Percentiles rank a stretch among this genome's conserved stretches.
Conservation (phyloP, 2,113 vertebrate genomes). For the Monarcha castaneiventris region DNA sequence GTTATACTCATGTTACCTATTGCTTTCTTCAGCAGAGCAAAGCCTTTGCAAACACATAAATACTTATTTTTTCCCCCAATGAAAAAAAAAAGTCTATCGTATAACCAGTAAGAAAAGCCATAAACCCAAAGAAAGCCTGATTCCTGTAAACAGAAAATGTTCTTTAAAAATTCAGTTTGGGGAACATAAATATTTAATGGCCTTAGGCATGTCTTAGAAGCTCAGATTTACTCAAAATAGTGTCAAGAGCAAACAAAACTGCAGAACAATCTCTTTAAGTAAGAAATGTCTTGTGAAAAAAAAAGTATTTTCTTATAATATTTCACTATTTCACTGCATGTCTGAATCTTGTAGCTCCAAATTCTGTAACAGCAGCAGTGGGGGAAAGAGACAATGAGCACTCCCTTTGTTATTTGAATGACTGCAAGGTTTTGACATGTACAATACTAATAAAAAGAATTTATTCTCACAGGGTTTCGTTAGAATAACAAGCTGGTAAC, state of each 20-base stretch:
- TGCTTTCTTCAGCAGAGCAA: neutral
- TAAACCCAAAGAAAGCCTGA: neutral
- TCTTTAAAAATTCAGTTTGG: neutral
- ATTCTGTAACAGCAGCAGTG: neutral
- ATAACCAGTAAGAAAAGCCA: neutral
- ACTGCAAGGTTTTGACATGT: neutral
- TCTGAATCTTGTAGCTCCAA: neutral
- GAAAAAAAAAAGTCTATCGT: neutral
- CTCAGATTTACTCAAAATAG: neutral
- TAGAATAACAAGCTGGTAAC: neutral
- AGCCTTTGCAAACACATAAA: neutral
- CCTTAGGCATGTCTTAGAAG: neutral
- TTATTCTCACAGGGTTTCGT: neutral
- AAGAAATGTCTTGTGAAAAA: neutral
- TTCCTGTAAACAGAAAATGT: neutral
- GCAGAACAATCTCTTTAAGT: neutral
- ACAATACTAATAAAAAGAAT: neutral
- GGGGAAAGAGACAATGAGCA: neutral
- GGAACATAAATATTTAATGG: slow-evolving; percentile 21
- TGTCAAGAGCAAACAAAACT: neutral
- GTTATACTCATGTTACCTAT: neutral
- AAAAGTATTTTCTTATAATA: neutral
- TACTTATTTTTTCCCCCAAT: neutral
- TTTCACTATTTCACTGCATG: neutral
- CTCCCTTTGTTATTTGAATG: neutral